Evolutionary conservation across 2,888 invertebrate species (phyloP).

Genomic region (Panorpa germanica): DNA sequence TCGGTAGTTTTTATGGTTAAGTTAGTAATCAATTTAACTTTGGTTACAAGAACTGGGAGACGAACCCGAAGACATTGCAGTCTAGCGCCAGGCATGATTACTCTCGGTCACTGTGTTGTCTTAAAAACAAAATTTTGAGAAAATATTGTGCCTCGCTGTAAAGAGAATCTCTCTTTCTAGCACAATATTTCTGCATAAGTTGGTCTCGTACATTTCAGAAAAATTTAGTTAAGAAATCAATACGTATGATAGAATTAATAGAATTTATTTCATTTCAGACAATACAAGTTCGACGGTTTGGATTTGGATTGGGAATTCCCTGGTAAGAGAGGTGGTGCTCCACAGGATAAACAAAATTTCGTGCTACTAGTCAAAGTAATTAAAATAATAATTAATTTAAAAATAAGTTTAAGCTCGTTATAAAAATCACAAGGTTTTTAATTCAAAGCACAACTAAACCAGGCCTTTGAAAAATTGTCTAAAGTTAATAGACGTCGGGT

Average conservation of each 20-base stretch:
- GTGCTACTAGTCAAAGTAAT: slow-evolving; percentile 52
- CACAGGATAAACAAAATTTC: slow-evolving; percentile 59
- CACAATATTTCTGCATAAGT: slow-evolving; percentile 5
- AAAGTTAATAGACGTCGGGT: too few relatives aligned
- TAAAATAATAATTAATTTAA: too few relatives aligned
- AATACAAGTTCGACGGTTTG: slow-evolving; percentile 54
- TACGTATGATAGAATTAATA: background rate
- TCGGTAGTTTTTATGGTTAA: too few relatives aligned
- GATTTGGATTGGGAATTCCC: slow-evolving; percentile 81
- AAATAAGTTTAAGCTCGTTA: slow-evolving; percentile 6
- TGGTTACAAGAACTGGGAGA: too few relatives aligned
- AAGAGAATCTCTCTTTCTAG: slow-evolving; percentile 5
- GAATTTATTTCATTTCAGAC: slow-evolving; percentile 26
- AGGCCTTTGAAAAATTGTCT: too few relatives aligned
- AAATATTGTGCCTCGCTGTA: too few relatives aligned
- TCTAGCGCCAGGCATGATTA: background rate
- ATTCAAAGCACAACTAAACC: too few relatives aligned
- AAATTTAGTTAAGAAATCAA: slow-evolving; percentile 21
- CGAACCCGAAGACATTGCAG: too few relatives aligned
- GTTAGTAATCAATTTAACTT: too few relatives aligned
- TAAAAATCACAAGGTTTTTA: slow-evolving; percentile 1
- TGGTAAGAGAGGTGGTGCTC: slow-evolving; percentile 50
- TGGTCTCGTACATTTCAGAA: background rate
- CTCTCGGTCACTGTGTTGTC: background rate
- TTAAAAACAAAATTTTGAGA: slow-evolving; percentile 22